Evolutionary conservation across 2,113 vertebrate genomes (phyloP).

Genomic region (Chloropsis hardwickii): DNA sequence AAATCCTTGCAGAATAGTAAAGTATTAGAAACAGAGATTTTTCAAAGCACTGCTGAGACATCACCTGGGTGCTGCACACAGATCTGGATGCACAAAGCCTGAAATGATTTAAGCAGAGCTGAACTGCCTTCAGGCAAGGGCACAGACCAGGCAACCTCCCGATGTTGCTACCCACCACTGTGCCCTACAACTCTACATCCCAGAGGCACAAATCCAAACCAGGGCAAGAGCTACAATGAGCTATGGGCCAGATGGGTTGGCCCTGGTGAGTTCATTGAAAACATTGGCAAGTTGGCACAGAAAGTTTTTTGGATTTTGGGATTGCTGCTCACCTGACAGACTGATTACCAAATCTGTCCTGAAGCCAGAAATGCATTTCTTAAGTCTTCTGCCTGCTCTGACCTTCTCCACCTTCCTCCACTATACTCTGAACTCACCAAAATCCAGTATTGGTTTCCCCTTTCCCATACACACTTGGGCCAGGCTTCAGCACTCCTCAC

Average conservation of each 20-base stretch:
- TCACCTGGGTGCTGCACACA: neutral
- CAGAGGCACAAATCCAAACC: neutral
- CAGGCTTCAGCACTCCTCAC: neutral
- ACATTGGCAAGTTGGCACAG: neutral
- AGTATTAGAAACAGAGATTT: neutral
- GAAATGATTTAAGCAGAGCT: neutral
- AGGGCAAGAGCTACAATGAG: neutral
- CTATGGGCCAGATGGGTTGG: neutral
- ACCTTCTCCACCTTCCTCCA: neutral
- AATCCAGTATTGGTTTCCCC: neutral
- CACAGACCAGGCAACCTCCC: neutral
- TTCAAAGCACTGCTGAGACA: constrained; percentile 7
- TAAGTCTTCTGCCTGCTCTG: neutral
- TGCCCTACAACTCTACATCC: neutral
- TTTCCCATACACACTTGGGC: neutral
- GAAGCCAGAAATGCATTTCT: neutral
- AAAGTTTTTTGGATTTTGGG: neutral
- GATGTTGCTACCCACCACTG: neutral
- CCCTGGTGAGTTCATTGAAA: neutral
- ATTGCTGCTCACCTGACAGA: neutral
- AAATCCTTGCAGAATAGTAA: neutral
- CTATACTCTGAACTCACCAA: neutral
- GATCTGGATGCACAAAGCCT: neutral
- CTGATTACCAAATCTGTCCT: neutral
- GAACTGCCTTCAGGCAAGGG: constrained; percentile 37